Evolutionary conservation across 2,888 invertebrate species (phyloP), one percentile per base, ranked within the genome.

Genomic region (Euclidia mi): DNA sequence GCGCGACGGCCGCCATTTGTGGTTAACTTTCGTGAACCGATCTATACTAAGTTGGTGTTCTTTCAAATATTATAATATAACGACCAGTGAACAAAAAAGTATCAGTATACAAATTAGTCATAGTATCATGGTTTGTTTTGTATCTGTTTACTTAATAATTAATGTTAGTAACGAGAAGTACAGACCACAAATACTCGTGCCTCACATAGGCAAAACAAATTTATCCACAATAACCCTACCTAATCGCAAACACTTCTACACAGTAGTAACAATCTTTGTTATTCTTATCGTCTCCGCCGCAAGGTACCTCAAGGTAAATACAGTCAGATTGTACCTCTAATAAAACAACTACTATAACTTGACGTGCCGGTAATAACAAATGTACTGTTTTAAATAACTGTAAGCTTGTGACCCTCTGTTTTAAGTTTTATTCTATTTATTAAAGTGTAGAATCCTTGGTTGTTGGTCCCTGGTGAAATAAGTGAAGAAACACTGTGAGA

Each of bases 271-370:
- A 48, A 35, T 58, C 50, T 60, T 55, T 69, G 57, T 44, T 32
- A 57, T 63, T 51, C 61, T 40, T 28, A 41, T 64, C 65, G 44
- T 47, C 46, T 65, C 57, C 60, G 65, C 72, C 62, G 55, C 42
- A 44, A 56, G 64, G 62, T 38, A 37, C 20, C 38, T 12, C 43
- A 71, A 76, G 74, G 66, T 68, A 71, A 71, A 57, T 65, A 66
- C 67, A 52, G 44, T 65, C 63, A 60, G 74, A 82, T 79, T 74
- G 76, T 67, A 66, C 67, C 63, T 67, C 31, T 77, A 74, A 78
- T 79, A 80, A 76, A 74, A 76, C 61, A 77, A 63, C 64, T 65
- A 66, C 65, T 70, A 71, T 59, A 56, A 57, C 56, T 71, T 59
- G 38, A 76, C 77, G 78, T 76, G 77, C 71, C 53, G 49, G 38